A percentile compares a stretch with the other conserved stretches of the same genome.
Conservation (phyloP, 1,140 invertebrate species). For the Dreissena rostriformis region DNA sequence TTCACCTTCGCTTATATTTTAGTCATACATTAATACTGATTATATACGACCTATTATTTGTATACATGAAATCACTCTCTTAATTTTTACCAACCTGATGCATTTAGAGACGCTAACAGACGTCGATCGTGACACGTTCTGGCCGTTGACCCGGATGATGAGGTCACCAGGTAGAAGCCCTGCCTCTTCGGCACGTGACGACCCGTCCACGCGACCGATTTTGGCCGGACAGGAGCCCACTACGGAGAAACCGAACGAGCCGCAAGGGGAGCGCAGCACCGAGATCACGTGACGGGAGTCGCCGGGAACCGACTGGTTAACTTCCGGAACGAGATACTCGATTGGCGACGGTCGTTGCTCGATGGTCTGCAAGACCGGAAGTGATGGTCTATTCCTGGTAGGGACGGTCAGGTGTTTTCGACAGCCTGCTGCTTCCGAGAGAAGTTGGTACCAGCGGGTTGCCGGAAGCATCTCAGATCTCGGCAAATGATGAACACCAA, state of each 20-base stretch:
- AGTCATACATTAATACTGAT: no score
- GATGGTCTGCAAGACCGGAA: slow-evolving; percentile 34
- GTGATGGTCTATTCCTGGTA: slow-evolving; percentile 10
- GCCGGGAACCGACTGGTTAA: slow-evolving; percentile 30
- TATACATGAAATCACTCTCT: no score
- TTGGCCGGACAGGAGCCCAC: slow-evolving; percentile 93
- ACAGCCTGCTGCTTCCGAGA: slow-evolving; percentile 81
- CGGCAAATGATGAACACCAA: slow-evolving; percentile 39
- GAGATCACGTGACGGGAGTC: slow-evolving; percentile 17
- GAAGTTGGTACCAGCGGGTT: slow-evolving; percentile 81
- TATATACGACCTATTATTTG: no score
- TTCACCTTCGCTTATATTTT: no score
- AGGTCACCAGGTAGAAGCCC: slow-evolving; percentile 94
- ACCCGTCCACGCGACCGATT: slow-evolving; percentile 91
- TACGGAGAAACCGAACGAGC: slow-evolving; percentile 90
- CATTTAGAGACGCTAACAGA: slow-evolving; percentile 69
- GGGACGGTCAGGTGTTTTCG: slow-evolving; percentile 72
- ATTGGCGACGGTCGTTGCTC: slow-evolving; percentile 15
- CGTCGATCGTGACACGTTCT: slow-evolving; percentile 83
- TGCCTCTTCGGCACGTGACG: slow-evolving; percentile 93
- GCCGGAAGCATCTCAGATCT: slow-evolving; percentile 54
- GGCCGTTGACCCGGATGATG: slow-evolving; percentile 93
- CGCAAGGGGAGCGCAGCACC: slow-evolving; percentile 22
- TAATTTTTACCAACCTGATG: slow-evolving; percentile 60
- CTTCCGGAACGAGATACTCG: no score